These are phyloP conservation scores for Drosophila mojavensis DNA, from an alignment of 1,140 invertebrate genomes.

Conservation along the genomic window DNA sequence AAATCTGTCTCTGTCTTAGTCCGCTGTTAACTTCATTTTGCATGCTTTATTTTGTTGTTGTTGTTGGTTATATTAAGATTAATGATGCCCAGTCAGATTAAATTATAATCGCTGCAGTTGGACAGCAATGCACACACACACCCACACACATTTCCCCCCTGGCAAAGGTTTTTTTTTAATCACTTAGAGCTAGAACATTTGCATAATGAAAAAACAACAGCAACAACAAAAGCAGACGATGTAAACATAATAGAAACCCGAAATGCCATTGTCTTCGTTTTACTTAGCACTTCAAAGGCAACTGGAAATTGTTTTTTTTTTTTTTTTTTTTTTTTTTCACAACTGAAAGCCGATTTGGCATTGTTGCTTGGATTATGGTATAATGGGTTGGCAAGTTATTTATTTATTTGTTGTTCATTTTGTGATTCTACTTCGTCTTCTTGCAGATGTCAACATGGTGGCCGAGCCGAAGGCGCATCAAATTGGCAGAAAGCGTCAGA, in stretches of 20 bases:
- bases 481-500: slow-evolving; percentile 91
- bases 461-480: slow-evolving; percentile 93
- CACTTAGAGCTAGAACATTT: slow-evolving; percentile 60
- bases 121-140: slow-evolving; percentile 27
- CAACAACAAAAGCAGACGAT: slow-evolving; percentile 19
- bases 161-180: slow-evolving; percentile 50
- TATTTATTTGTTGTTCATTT: slow-evolving; percentile 16
- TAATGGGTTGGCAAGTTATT: slow-evolving; percentile 13
- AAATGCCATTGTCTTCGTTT: slow-evolving; percentile 41
- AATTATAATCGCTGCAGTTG: slow-evolving; percentile 61
- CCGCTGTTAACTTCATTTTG: slow-evolving; percentile 27
- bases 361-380: slow-evolving; percentile 26
- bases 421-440: slow-evolving; percentile 8
- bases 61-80: slow-evolving; percentile 62
- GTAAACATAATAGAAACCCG: slow-evolving; percentile 33
- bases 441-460: slow-evolving; percentile 88
- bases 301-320: slow-evolving; percentile 37
- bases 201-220: slow-evolving; percentile 66
- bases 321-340: background rate
- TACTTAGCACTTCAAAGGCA: slow-evolving; percentile 56
- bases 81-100: slow-evolving; percentile 68
- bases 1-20: slow-evolving; percentile 47
- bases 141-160: background rate
- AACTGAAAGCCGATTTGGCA: slow-evolving; percentile 37
- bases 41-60: slow-evolving; percentile 24